Evolutionary conservation across 2,113 vertebrate species (phyloP).

Genomic region (Gasterosteus nipponicus): DNA sequence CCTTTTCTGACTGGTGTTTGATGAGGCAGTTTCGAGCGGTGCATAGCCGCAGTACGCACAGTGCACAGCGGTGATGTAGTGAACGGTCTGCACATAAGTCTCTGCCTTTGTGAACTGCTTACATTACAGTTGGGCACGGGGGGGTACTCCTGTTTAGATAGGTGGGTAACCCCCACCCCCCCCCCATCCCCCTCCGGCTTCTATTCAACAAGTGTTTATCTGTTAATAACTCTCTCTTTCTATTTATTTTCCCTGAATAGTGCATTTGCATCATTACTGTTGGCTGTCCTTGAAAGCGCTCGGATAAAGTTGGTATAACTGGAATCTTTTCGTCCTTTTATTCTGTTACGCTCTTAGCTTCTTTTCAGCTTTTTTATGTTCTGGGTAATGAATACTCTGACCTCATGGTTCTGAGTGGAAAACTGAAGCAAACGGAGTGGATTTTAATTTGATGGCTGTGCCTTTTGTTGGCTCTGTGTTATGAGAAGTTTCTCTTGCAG

Average conservation of each 20-base stretch:
- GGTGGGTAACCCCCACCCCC: conserved; percentile 30
- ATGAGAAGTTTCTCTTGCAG: conserved; percentile 24
- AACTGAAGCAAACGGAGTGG: conserved; percentile 39
- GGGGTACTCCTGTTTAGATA: conserved; percentile 67
- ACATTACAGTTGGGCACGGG: conserved; percentile 44
- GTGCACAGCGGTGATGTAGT: conserved; percentile 16
- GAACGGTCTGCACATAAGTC: conserved; percentile 52
- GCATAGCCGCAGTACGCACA: conserved; percentile 60
- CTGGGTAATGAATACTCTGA: conserved; percentile 29
- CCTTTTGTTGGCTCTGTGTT: conserved; percentile 33
- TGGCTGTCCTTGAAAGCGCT: conserved; percentile 12
- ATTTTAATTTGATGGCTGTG: conserved; percentile 25
- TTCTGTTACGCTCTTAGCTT: conserved; percentile 17
- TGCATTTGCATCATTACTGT: conserved; percentile 5
- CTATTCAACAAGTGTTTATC: not conserved
- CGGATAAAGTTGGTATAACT: conserved; percentile 15
- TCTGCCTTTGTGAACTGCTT: conserved; percentile 61
- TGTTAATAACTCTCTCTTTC: conserved; percentile 2
- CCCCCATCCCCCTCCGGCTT: not conserved
- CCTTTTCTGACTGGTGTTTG: conserved; percentile 66
- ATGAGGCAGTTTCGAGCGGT: conserved; percentile 50
- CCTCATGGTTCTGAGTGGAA: conserved; percentile 25
- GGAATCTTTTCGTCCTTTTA: conserved; percentile 19
- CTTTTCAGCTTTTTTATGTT: conserved; percentile 42
- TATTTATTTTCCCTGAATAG: conserved; percentile 7